These are phyloP conservation scores for Amphipyra tragopoginis DNA, from an alignment of 2,888 invertebrate genomes.

Conservation along the genomic window DNA sequence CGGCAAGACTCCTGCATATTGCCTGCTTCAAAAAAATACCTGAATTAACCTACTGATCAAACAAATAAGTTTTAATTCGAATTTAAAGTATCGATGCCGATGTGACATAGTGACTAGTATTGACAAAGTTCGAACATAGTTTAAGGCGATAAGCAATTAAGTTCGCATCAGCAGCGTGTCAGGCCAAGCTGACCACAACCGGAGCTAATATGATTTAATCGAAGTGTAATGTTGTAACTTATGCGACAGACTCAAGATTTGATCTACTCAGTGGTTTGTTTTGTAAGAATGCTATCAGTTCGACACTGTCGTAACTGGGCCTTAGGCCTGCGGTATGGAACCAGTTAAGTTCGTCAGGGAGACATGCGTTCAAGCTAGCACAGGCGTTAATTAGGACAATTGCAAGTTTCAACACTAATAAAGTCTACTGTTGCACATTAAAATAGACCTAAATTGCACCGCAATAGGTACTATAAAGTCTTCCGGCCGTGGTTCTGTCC, in stretches of 20 bases:
- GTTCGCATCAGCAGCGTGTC: constrained; percentile 56
- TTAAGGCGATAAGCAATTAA: constrained; percentile 47
- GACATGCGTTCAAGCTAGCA: constrained; percentile 22
- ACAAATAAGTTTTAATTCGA: constrained; percentile 5
- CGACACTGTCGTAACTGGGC: constrained; percentile 54
- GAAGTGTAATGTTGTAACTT: constrained; percentile 67
- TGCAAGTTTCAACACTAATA: background rate
- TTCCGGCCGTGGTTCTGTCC: too few species aligned
- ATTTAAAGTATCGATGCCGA: background rate
- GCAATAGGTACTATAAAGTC: too few species aligned
- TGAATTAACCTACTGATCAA: too few species aligned
- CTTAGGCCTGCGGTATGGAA: constrained; percentile 30
- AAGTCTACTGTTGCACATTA: background rate
- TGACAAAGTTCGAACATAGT: constrained; percentile 16
- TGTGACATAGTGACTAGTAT: constrained; percentile 9
- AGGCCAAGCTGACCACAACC: constrained; percentile 61
- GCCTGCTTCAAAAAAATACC: too few species aligned
- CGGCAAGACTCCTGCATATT: too few species aligned
- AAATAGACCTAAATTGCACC: too few species aligned
- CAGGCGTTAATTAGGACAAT: constrained; percentile 16
- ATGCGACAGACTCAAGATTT: constrained; percentile 59
- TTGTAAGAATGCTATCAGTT: constrained; percentile 68
- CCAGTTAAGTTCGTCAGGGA: constrained; percentile 28
- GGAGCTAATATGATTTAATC: constrained; percentile 70
- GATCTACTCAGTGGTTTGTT: constrained; percentile 59